These are phyloP conservation scores for Cecropterus lyciades DNA, from an alignment of 1,140 invertebrate species.

Conservation along the genomic window DNA sequence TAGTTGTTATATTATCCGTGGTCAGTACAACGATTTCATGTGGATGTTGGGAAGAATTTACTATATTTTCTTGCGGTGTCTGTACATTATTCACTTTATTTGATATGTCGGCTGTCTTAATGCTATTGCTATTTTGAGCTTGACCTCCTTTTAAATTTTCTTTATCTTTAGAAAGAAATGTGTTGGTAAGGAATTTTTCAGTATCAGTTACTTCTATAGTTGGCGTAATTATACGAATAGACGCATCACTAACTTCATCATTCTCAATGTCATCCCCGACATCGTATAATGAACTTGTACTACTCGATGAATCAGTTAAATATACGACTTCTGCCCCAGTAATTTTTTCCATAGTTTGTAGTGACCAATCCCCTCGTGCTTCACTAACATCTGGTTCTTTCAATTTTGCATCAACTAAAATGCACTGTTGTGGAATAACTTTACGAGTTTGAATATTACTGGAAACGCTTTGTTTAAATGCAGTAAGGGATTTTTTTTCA, in stretches of 20 bases:
- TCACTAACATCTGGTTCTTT: constrained; percentile 78
- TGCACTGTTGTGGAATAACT: constrained; percentile 75
- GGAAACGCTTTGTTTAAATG: constrained; percentile 15
- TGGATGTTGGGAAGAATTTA: constrained; percentile 15
- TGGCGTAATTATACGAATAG: constrained; percentile 77
- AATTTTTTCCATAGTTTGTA: constrained; percentile 73
- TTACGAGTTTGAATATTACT: constrained; percentile 23
- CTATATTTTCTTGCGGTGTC: neutral
- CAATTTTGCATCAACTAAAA: constrained; percentile 77
- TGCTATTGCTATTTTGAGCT: constrained; percentile 8
- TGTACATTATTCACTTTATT: neutral
- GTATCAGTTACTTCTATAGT: constrained; percentile 79
- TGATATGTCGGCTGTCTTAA: neutral
- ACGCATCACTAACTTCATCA: constrained; percentile 68
- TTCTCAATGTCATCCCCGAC: constrained; percentile 65
- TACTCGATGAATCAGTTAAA: constrained; percentile 80
- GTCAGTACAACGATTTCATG: constrained; percentile 73
- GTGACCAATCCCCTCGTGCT: constrained; percentile 75
- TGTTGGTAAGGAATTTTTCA: constrained; percentile 67
- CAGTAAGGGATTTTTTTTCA: constrained; percentile 48
- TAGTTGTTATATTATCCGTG: constrained; percentile 68
- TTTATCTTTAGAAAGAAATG: constrained; percentile 48
- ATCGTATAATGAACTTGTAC: constrained; percentile 79
- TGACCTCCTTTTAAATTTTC: constrained; percentile 6
- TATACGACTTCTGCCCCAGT: constrained; percentile 80